A percentile compares a stretch with the other conserved stretches of the same genome.
Conservation (phyloP, 2,113 vertebrate genomes). For the Chloropsis cyanopogon region DNA sequence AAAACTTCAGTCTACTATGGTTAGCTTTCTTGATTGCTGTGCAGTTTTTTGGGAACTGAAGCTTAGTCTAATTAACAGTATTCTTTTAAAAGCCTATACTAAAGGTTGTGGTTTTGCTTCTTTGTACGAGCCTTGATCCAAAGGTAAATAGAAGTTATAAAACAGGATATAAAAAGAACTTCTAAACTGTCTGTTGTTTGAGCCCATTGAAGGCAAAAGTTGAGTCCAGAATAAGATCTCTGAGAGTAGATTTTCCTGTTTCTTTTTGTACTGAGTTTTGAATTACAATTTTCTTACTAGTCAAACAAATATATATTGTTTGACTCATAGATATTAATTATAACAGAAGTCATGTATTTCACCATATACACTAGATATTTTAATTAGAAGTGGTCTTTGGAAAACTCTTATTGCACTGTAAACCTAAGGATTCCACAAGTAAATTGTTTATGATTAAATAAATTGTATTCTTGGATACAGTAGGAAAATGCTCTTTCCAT, state of each 20-base stretch:
- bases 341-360: neutral
- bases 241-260: neutral
- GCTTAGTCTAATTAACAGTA: neutral
- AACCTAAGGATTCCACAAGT: neutral
- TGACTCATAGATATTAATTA: neutral
- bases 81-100: neutral
- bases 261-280: neutral
- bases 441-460: neutral
- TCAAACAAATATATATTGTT: neutral
- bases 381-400: neutral
- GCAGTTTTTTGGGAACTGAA: neutral
- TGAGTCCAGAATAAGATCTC: neutral
- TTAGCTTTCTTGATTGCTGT: neutral
- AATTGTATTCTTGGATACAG: neutral
- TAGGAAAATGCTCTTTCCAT: neutral
- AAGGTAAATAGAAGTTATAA: neutral
- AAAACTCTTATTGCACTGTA: neutral
- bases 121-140: neutral
- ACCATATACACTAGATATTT: neutral
- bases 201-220: neutral
- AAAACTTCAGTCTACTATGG: neutral
- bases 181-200: neutral
- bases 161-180: neutral
- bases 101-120: neutral
- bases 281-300: neutral